A percentile compares a stretch with the other conserved stretches of the same genome.
Evolutionary conservation across 2,797 vertebrate genomes (phyloP).

Genomic region (Pyrocephalus nanus): DNA sequence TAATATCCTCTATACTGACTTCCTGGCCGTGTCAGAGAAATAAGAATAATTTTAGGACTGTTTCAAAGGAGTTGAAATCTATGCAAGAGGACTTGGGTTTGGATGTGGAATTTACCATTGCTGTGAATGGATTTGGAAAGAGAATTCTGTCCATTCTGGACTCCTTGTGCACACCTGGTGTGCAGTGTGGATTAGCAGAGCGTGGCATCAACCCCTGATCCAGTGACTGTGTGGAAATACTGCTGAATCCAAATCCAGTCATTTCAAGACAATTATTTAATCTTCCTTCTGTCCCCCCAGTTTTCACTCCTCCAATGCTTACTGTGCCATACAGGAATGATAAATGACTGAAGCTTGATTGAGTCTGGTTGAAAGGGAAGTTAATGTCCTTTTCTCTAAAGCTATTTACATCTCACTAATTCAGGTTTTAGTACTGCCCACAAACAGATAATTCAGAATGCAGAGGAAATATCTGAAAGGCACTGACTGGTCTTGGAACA

Average conservation of each 20-base stretch:
- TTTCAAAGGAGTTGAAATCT: not conserved
- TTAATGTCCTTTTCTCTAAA: not conserved
- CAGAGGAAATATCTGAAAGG: not conserved
- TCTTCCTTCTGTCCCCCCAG: not conserved
- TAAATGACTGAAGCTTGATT: not conserved
- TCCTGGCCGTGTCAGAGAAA: not conserved
- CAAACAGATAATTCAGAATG: not conserved
- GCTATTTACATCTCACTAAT: conserved; percentile 4
- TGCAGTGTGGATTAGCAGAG: not conserved
- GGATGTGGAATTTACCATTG: not conserved
- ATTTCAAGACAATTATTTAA: not conserved
- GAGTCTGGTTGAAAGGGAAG: not conserved
- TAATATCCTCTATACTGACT: not conserved
- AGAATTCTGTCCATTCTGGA: not conserved
- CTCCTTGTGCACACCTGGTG: not conserved
- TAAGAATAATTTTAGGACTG: not conserved
- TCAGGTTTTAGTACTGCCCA: not conserved
- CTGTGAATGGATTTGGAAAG: not conserved
- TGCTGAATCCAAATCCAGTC: not conserved
- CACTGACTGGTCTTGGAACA: not conserved
- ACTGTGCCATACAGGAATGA: not conserved
- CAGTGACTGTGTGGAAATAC: not conserved
- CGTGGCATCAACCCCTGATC: not conserved
- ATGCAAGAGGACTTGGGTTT: not conserved
- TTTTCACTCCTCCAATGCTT: not conserved